phyloP scores from a whole-genome alignment of 2,888 invertebrate species.

The Sphinx pinastri region DNA sequence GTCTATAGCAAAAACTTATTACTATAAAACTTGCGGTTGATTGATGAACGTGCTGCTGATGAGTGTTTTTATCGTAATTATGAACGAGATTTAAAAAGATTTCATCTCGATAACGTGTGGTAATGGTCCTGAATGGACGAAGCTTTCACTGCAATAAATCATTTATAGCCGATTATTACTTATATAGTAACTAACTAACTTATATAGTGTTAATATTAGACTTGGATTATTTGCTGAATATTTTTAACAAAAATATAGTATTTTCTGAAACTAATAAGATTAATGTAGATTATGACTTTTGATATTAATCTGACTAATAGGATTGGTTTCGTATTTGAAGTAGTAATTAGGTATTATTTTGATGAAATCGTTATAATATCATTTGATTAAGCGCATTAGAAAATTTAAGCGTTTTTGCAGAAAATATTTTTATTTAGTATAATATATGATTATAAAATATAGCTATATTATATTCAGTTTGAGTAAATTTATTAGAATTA shows the following conservation, averaged over 20 bases:
- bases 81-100: conserved; percentile 23
- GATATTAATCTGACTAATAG: no score
- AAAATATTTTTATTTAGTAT: no score
- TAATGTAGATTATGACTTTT: neutral
- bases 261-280: neutral
- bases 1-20: conserved; percentile 9
- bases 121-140: conserved; percentile 7
- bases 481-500: no score
- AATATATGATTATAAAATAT: no score
- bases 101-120: conserved; percentile 21
- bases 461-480: no score
- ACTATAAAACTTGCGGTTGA: conserved; percentile 23
- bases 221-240: neutral
- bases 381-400: no score
- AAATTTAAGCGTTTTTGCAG: no score
- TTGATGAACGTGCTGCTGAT: conserved; percentile 17
- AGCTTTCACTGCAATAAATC: conserved; percentile 14
- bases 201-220: neutral
- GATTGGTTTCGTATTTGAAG: no score
- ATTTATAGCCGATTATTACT: conserved; percentile 9
- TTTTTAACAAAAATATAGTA: neutral
- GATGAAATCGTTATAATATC: no score
- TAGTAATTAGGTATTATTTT: no score
- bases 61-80: conserved; percentile 23
- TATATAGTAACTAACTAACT: no score